A percentile compares a stretch with the other conserved stretches of the same genome.
These are phyloP conservation scores for Xanthorhoe spadicearia DNA, from an alignment of 2,888 invertebrate genomes.

Conservation along the genomic window DNA sequence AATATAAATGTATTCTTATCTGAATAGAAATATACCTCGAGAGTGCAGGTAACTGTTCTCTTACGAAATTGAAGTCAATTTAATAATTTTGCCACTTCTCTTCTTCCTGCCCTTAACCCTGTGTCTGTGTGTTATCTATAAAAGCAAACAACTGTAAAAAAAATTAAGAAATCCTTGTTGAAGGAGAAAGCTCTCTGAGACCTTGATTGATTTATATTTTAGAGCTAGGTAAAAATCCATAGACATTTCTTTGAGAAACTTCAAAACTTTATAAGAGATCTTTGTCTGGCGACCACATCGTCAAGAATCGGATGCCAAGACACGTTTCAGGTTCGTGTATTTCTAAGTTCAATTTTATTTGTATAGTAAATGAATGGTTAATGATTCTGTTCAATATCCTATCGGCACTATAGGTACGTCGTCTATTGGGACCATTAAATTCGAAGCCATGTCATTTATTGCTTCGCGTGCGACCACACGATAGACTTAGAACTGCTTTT, in stretches of 20 bases:
- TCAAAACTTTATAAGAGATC: not conserved
- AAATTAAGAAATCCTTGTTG: not conserved
- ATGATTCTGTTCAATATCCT: conserved; percentile 62
- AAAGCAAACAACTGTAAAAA: conserved; percentile 1
- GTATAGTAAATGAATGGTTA: conserved; percentile 37
- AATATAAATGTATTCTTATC: too few species aligned
- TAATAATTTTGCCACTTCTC: too few species aligned
- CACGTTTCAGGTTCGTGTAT: not conserved
- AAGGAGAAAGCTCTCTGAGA: not conserved
- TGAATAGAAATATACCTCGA: too few species aligned
- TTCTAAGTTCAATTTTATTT: not conserved
- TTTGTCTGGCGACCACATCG: not conserved
- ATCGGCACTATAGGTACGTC: conserved; percentile 48
- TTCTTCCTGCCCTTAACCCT: not conserved
- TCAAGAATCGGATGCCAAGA: not conserved
- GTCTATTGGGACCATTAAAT: conserved; percentile 62
- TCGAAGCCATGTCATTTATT: conserved; percentile 66
- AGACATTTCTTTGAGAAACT: not conserved
- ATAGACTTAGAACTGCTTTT: conserved; percentile 69
- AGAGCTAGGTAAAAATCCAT: not conserved
- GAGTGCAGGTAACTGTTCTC: too few species aligned
- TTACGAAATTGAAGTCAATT: too few species aligned
- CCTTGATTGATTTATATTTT: not conserved
- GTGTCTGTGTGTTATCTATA: not conserved
- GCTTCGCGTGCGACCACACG: conserved; percentile 66